Conservation (phyloP, 2,113 vertebrate species). For the Paralichthys olivaceus region DNA sequence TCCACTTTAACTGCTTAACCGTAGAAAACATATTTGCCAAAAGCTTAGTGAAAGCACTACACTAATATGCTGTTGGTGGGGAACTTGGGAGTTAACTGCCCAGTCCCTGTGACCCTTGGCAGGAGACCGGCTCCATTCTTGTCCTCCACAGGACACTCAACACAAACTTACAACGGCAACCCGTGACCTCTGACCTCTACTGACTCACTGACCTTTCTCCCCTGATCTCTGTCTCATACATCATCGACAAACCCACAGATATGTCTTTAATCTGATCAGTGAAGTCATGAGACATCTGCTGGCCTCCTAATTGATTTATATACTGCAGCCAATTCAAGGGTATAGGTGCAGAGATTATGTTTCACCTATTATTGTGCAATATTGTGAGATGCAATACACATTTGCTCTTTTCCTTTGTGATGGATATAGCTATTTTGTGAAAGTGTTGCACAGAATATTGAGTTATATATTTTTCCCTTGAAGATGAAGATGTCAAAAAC, state of each 20-base stretch:
- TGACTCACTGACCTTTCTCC: constrained; percentile 64
- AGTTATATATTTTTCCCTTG: background rate
- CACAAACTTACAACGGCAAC: constrained; percentile 65
- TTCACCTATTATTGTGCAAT: constrained; percentile 29
- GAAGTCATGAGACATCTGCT: constrained; percentile 47
- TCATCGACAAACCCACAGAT: constrained; percentile 50
- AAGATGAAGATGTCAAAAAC: background rate
- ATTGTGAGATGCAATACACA: no score
- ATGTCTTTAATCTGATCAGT: constrained; percentile 49
- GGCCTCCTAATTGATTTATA: constrained; percentile 41
- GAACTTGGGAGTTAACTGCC: constrained; percentile 46
- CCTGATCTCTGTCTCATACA: constrained; percentile 66
- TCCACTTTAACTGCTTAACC: background rate
- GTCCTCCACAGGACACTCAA: constrained; percentile 56
- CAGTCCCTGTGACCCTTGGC: constrained; percentile 56
- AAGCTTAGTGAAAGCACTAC: constrained; percentile 16
- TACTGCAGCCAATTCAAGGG: background rate
- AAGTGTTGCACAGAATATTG: background rate
- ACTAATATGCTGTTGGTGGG: constrained; percentile 9
- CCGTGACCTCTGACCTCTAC: constrained; percentile 63
- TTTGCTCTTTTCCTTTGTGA: background rate
- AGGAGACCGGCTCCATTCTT: constrained; percentile 63
- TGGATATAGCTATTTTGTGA: background rate
- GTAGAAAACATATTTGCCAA: background rate
- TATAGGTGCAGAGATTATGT: background rate